Conservation (phyloP, 2,113 vertebrate species). For the Eira barbara region DNA sequence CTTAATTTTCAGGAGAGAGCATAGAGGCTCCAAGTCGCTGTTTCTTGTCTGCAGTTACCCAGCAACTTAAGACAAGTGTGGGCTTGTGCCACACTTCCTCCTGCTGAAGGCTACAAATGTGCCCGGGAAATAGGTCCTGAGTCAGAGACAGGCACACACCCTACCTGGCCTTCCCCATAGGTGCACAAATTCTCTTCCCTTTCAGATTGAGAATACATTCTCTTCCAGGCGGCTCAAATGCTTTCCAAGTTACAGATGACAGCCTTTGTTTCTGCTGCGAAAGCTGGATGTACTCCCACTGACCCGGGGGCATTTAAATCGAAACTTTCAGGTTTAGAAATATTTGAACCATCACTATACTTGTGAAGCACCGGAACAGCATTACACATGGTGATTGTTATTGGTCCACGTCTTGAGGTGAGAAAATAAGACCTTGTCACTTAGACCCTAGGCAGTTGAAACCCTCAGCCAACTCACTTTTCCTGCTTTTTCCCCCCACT, state of each 20-base stretch:
- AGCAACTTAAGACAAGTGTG: background rate
- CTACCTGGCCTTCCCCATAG: background rate
- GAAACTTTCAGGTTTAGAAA: background rate
- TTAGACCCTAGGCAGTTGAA: background rate
- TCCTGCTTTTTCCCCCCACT: background rate
- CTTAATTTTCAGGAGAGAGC: background rate
- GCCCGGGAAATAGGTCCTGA: background rate
- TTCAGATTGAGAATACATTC: background rate
- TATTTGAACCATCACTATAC: background rate
- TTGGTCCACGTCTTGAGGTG: background rate
- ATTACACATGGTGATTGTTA: background rate
- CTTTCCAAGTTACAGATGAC: background rate
- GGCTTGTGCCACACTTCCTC: background rate
- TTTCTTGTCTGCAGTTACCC: background rate
- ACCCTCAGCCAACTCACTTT: background rate
- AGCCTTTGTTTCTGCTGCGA: background rate
- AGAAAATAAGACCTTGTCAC: background rate
- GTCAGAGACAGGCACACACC: background rate
- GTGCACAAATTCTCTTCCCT: background rate
- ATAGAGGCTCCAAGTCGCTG: background rate
- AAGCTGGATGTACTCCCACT: background rate
- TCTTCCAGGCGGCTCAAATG: background rate
- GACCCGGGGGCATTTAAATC: background rate
- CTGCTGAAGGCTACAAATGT: background rate
- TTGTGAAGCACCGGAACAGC: too few species aligned